These are phyloP conservation scores for Cryptops parisi DNA, from an alignment of 2,888 invertebrate species.

Conservation along the genomic window DNA sequence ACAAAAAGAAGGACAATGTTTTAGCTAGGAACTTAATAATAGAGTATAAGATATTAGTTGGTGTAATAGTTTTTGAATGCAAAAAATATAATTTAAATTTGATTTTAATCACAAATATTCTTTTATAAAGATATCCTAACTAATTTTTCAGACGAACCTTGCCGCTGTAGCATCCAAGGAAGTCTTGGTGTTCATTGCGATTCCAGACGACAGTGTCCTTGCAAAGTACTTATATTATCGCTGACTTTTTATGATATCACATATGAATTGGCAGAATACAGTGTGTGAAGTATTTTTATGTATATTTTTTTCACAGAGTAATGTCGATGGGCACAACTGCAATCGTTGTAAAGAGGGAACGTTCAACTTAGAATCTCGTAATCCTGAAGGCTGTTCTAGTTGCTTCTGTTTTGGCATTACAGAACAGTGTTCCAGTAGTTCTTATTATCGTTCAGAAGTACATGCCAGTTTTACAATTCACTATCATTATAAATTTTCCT, in stretches of 20 bases:
- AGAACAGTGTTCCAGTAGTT: conserved; percentile 51
- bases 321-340: conserved; percentile 63
- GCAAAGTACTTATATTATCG: conserved; percentile 49
- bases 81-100: too few relatives aligned
- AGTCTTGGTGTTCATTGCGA: conserved; percentile 39
- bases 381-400: conserved; percentile 62
- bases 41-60: too few relatives aligned
- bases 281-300: conserved; percentile 1
- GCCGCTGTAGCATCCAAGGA: conserved; percentile 53
- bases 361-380: conserved; percentile 53
- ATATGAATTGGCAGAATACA: not conserved
- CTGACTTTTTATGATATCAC: conserved; percentile 3
- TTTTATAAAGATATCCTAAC: too few relatives aligned
- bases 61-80: too few relatives aligned
- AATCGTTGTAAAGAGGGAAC: conserved; percentile 61
- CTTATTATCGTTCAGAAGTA: conserved; percentile 44
- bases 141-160: conserved; percentile 27
- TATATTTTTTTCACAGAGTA: conserved; percentile 37
- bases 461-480: not conserved
- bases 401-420: conserved; percentile 82
- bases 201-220: conserved; percentile 42
- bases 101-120: too few relatives aligned
- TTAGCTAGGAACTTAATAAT: too few relatives aligned
- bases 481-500: not conserved
- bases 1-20: too few relatives aligned